These are phyloP conservation scores for Sinocyclocheilus anshuiensis DNA, from an alignment of 2,113 vertebrate species.

Conservation along the genomic window DNA sequence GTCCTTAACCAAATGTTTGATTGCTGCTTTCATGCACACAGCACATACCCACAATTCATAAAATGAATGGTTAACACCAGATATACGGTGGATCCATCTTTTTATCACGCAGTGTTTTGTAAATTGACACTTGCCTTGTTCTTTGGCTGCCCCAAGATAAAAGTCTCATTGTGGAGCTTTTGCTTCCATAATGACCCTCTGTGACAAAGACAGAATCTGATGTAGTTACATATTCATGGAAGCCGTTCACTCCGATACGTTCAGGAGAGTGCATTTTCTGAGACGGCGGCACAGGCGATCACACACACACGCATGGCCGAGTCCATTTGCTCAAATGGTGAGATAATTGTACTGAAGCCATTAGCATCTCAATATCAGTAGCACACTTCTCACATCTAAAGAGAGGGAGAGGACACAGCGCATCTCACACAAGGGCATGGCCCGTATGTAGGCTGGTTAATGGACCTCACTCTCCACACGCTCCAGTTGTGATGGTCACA, in stretches of 20 bases:
- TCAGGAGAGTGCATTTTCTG: constrained; percentile 33
- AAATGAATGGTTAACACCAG: constrained; percentile 55
- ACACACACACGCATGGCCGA: constrained; percentile 32
- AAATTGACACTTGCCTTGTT: constrained; percentile 58
- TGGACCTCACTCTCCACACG: constrained; percentile 16
- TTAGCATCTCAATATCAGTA: constrained; percentile 52
- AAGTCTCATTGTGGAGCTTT: constrained; percentile 39
- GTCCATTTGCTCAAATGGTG: constrained; percentile 52
- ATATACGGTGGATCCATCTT: constrained; percentile 60
- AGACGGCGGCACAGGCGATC: constrained; percentile 19
- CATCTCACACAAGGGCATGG: constrained; percentile 23
- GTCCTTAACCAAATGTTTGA: constrained; percentile 28
- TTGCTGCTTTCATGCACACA: constrained; percentile 16
- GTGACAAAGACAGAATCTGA: constrained; percentile 46
- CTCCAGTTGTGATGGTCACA: constrained; percentile 31
- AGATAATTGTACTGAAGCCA: constrained; percentile 47
- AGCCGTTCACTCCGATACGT: constrained; percentile 27
- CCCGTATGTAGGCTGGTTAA: constrained; percentile 41
- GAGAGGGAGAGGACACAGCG: constrained; percentile 39
- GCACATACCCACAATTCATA: background rate
- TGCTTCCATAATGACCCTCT: constrained; percentile 32
- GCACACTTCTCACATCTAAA: constrained; percentile 40
- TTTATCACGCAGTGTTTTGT: constrained; percentile 56
- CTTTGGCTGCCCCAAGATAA: constrained; percentile 36
- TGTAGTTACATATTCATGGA: constrained; percentile 55